Percentiles rank a stretch among this genome's conserved stretches.
phyloP scores from a whole-genome alignment of 2,113 vertebrate genomes.

The Sminthopsis crassicaudata region DNA sequence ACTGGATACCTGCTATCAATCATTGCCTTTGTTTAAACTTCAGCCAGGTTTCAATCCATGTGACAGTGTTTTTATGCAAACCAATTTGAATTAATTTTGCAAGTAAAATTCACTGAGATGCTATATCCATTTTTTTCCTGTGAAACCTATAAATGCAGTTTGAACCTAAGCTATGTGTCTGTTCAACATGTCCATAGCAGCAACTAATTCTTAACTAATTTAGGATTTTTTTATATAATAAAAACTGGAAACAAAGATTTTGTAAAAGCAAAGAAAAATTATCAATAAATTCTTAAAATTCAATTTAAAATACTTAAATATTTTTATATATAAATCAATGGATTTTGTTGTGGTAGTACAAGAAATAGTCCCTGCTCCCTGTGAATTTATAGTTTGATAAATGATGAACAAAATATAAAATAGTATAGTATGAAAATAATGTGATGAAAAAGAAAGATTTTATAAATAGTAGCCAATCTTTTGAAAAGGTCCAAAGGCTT shows the following conservation, averaged over 20 bases:
- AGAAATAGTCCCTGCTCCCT: not conserved
- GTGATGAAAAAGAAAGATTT: not conserved
- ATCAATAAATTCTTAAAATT: not conserved
- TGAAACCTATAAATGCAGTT: not conserved
- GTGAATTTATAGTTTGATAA: not conserved
- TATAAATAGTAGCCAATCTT: not conserved
- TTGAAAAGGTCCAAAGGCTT: not conserved
- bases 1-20: not conserved
- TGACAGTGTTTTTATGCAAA: not conserved
- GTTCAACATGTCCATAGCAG: not conserved
- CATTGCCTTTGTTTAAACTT: not conserved
- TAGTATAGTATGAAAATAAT: not conserved
- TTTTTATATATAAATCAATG: not conserved
- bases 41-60: not conserved
- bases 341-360: not conserved
- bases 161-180: not conserved
- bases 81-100: not conserved
- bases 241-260: not conserved
- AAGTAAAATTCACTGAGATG: not conserved
- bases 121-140: not conserved
- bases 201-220: not conserved
- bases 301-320: not conserved
- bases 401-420: not conserved
- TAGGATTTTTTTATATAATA: not conserved
- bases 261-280: not conserved